phyloP scores from a whole-genome alignment of 1,140 invertebrate genomes.

The Pseudomyrmex cubaensis region DNA sequence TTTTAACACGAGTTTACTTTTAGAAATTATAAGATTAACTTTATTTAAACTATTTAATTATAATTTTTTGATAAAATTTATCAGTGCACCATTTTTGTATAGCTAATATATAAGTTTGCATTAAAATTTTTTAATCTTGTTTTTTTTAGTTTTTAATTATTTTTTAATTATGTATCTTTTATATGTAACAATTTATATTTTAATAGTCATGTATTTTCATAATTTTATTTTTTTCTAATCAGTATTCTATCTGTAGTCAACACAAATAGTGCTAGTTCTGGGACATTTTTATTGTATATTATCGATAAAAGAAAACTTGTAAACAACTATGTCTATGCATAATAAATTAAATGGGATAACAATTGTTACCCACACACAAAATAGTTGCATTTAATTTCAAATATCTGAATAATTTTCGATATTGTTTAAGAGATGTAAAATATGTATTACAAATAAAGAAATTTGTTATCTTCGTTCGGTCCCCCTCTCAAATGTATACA shows the following conservation, averaged over 20 bases:
- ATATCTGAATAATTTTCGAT: conserved; percentile 63
- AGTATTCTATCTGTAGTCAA: conserved; percentile 6
- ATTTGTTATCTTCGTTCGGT: neutral
- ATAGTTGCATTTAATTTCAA: conserved; percentile 24
- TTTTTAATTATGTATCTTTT: too few species aligned
- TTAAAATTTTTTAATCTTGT: too few species aligned
- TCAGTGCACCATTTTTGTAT: too few species aligned
- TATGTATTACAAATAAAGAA: conserved; percentile 60
- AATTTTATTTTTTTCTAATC: conserved; percentile 22
- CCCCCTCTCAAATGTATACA: neutral
- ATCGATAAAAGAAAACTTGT: neutral
- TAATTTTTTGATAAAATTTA: too few species aligned
- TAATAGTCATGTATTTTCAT: too few species aligned
- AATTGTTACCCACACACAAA: conserved; percentile 6
- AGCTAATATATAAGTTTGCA: too few species aligned
- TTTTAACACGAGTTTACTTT: neutral
- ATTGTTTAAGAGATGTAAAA: conserved; percentile 55
- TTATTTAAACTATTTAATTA: too few species aligned
- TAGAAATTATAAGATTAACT: too few species aligned
- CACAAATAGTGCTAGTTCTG: conserved; percentile 4
- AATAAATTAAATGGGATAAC: conserved; percentile 33
- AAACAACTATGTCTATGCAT: conserved; percentile 49
- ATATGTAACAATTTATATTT: too few species aligned
- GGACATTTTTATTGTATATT: neutral
- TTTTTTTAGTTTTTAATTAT: conserved; percentile 1